These are phyloP conservation scores for Emberiza fucata DNA, from an alignment of 2,113 vertebrate species.

Conservation along the genomic window DNA sequence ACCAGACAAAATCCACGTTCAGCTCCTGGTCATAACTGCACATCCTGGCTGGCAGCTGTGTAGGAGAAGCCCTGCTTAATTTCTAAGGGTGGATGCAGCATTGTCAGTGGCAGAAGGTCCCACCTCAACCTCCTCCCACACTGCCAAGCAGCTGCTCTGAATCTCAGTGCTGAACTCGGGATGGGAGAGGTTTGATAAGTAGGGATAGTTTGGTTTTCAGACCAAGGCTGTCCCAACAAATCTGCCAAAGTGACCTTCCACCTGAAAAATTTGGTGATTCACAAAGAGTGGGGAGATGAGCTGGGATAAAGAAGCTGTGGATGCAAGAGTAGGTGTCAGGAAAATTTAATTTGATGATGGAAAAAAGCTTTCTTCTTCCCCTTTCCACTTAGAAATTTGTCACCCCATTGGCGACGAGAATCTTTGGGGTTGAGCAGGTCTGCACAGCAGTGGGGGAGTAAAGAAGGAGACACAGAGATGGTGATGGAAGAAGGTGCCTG, in stretches of 20 bases:
- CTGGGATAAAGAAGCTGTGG: background rate
- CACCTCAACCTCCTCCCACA: background rate
- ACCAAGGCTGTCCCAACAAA: background rate
- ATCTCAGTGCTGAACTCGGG: rapidly evolving
- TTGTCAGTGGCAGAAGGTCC: background rate
- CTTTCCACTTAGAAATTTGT: background rate
- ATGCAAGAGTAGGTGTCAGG: rapidly evolving
- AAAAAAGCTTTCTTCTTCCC: background rate
- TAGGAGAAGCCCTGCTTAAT: background rate
- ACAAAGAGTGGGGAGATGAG: background rate
- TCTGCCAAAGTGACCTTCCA: background rate
- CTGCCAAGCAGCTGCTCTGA: background rate
- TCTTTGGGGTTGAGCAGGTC: background rate
- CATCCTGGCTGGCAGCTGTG: background rate
- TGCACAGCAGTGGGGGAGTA: background rate
- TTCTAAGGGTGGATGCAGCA: background rate
- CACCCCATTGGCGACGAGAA: rapidly evolving
- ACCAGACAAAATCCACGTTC: background rate
- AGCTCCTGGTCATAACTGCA: background rate
- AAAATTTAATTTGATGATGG: background rate
- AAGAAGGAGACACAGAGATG: background rate
- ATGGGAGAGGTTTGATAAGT: background rate
- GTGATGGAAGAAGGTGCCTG: background rate
- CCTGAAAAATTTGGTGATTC: background rate
- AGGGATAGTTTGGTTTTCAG: background rate